These are phyloP conservation scores for Listronotus bonariensis DNA, from an alignment of 1,140 invertebrate species.

Conservation along the genomic window DNA sequence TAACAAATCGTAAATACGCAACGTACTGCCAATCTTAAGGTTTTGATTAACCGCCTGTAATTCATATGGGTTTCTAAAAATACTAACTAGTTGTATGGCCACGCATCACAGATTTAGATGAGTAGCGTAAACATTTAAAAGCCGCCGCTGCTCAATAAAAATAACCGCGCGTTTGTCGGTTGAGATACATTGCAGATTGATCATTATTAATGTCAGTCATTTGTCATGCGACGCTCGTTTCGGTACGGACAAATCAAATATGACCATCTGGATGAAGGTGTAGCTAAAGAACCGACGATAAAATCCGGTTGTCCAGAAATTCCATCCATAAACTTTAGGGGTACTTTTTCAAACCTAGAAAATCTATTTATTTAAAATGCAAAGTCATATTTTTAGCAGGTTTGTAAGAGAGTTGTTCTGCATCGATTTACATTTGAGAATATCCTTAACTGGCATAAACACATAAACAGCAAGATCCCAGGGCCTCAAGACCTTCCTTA, in stretches of 20 bases:
- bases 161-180: constrained; percentile 3
- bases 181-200: constrained; percentile 14
- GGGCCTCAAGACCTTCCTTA: too few relatives aligned
- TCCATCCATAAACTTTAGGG: too few relatives aligned
- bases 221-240: constrained; percentile 4
- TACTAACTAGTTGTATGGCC: constrained; percentile 3
- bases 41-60: constrained; percentile 2
- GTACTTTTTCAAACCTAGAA: too few relatives aligned
- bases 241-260: background rate
- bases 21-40: background rate
- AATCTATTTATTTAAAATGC: too few relatives aligned
- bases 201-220: constrained; percentile 7
- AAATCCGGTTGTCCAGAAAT: too few relatives aligned
- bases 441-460: too few relatives aligned
- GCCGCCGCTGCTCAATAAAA: constrained; percentile 7
- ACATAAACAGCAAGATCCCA: too few relatives aligned
- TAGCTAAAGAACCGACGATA: background rate
- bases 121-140: constrained; percentile 14
- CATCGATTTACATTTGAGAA: too few relatives aligned
- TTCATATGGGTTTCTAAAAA: constrained; percentile 9
- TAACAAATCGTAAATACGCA: too few relatives aligned
- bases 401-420: too few relatives aligned
- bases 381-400: too few relatives aligned
- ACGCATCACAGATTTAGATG: constrained; percentile 12
- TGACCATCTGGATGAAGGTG: background rate